Evolutionary conservation across 2,888 invertebrate species (phyloP), one percentile per base, ranked within the genome.

Genomic region (Drosophila flavopinicola): DNA sequence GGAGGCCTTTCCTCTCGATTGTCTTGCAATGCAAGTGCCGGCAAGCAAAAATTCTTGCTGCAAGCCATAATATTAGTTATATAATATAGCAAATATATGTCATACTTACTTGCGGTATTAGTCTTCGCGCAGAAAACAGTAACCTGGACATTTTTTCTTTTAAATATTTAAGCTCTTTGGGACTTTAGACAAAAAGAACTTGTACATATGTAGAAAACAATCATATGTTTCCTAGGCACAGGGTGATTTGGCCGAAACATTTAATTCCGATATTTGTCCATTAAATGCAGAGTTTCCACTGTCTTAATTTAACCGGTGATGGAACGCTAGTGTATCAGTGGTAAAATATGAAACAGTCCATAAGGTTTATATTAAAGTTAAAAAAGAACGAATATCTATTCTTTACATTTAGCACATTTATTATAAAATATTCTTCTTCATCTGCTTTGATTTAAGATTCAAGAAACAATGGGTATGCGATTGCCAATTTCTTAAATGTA

Each of bases 1-100:
- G 13, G 93, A 93, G 10, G 89, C 75, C 66, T 89, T 89, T 32
- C 78, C 75, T 54, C 88, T 73, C 5, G 66, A 60, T 38, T 75
- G 79, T 44, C 49, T 56, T 39, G 76, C 38, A 39, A 66, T 63
- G 53, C 66, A 65, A 29, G 78, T 63, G 59, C 86, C 80, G 86
- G 80, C 86, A 47, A 75, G 59, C 61, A 86, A 38, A 38, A 86
- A 71, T n/a, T 86, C 84, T 53, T 76, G 67, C 77, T 86, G 56
- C 9, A 58, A 61, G 25, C 9, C 27, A 56, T 41, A 32, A 30
- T 30, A 39, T 52, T 47, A 15, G 2, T 37, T 20, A 7, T 11
- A 13, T 27, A 45, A 33, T 24, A 20, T 11, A 2, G 6, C 7
- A 1, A n/a, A 30, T 13, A 10, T 11, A 23, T 7, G 7, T 20